A percentile compares a stretch with the other conserved stretches of the same genome.
Evolutionary conservation across 2,797 vertebrate species (phyloP).

Genomic region (Hypotaenidia okinawae): DNA sequence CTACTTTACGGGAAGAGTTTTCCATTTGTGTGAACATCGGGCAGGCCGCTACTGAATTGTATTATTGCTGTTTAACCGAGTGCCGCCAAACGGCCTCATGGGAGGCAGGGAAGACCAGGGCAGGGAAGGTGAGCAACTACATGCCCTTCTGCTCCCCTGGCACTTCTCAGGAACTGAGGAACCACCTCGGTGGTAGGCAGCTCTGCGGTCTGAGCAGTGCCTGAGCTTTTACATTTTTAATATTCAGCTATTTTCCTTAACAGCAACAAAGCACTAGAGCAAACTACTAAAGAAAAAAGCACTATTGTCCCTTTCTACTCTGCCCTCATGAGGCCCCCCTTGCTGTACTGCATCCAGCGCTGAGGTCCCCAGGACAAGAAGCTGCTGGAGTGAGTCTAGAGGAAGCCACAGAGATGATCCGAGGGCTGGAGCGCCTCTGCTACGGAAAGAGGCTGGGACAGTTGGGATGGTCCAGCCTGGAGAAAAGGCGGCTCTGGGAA

Average conservation of each 20-base stretch:
- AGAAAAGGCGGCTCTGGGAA: too few relatives aligned
- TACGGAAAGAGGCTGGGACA: too few relatives aligned
- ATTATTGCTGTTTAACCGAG: neutral
- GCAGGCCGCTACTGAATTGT: rapidly evolving
- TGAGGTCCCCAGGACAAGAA: too few relatives aligned
- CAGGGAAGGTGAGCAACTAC: rapidly evolving
- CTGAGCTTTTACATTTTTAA: neutral
- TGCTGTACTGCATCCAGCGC: too few relatives aligned
- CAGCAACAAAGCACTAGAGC: rapidly evolving
- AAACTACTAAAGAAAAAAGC: rapidly evolving
- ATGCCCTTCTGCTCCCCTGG: rapidly evolving
- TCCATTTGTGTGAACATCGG: neutral
- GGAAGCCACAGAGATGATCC: too few relatives aligned
- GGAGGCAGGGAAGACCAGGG: too few relatives aligned
- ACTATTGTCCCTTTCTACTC: rapidly evolving
- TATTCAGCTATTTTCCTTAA: neutral
- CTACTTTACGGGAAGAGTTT: neutral
- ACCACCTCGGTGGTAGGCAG: rapidly evolving
- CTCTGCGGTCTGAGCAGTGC: rapidly evolving
- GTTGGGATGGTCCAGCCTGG: too few relatives aligned
- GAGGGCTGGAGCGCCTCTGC: too few relatives aligned
- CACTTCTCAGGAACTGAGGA: neutral
- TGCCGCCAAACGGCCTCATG: too few relatives aligned
- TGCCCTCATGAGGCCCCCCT: too few relatives aligned
- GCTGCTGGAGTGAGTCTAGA: too few relatives aligned